These are phyloP conservation scores for Myiothlypis coronata DNA, from an alignment of 2,797 vertebrate genomes.

Conservation along the genomic window DNA sequence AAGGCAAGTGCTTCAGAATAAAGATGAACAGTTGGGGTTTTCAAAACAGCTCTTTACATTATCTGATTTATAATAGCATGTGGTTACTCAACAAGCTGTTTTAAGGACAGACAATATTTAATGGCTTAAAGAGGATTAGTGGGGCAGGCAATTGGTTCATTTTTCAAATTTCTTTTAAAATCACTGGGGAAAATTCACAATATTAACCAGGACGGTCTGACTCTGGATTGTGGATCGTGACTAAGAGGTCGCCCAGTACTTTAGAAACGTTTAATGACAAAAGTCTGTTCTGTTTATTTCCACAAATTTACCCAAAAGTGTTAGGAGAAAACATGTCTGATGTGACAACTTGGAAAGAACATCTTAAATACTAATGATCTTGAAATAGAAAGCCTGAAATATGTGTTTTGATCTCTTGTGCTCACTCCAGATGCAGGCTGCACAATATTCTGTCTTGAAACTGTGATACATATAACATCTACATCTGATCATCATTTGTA, in stretches of 20 bases:
- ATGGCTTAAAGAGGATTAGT: not conserved
- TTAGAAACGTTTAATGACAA: not conserved
- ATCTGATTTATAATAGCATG: not conserved
- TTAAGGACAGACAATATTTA: not conserved
- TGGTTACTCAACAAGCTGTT: not conserved
- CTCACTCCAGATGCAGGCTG: not conserved
- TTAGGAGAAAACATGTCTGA: not conserved
- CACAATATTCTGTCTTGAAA: not conserved
- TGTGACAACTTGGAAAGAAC: not conserved
- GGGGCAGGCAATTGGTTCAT: not conserved
- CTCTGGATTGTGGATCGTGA: not conserved
- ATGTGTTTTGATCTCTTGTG: not conserved
- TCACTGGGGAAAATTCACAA: not conserved
- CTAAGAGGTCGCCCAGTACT: not conserved
- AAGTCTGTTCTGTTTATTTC: not conserved
- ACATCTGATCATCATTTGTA: not conserved
- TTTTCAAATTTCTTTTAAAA: not conserved
- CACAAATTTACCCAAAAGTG: not conserved
- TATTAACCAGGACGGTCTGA: not conserved
- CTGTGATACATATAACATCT: not conserved
- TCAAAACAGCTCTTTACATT: not conserved
- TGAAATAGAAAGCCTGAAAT: not conserved
- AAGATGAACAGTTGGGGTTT: not conserved
- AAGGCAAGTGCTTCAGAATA: not conserved
- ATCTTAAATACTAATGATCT: not conserved